Evolutionary conservation across 35 echinoderm and acorn worm species (phyloP).

Genomic region (Chiridota heheva): DNA sequence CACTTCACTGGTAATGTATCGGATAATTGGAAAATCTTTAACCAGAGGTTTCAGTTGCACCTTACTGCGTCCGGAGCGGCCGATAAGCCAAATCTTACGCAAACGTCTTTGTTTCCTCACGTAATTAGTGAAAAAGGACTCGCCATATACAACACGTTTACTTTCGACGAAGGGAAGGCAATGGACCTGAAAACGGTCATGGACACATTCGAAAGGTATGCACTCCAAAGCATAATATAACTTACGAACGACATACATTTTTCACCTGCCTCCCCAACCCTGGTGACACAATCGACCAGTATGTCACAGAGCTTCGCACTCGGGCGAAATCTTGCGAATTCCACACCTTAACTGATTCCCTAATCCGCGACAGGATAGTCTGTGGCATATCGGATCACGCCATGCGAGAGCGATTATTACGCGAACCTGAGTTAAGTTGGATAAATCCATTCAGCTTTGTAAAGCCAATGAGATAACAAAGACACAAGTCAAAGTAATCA

Average conservation of each 20-base stretch:
- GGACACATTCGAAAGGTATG: conserved; percentile 35
- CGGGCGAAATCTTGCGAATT: conserved; percentile 48
- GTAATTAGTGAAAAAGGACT: conserved; percentile 21
- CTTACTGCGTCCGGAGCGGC: conserved; percentile 1
- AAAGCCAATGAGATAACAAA: conserved; percentile 21
- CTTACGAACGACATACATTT: conserved; percentile 46
- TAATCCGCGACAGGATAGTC: conserved; percentile 35
- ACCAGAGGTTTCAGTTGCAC: conserved; percentile 38
- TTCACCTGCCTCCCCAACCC: conserved; percentile 5
- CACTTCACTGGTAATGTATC: conserved; percentile 29
- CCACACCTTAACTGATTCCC: neutral
- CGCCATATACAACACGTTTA: conserved; percentile 23
- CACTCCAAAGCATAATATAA: conserved; percentile 31
- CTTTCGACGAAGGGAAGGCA: neutral
- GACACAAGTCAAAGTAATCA: neutral
- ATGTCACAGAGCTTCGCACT: conserved; percentile 18
- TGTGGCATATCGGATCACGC: conserved; percentile 30
- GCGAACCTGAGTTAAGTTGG: conserved; percentile 1
- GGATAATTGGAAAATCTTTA: conserved; percentile 48
- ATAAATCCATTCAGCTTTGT: conserved; percentile 16
- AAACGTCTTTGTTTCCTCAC: conserved; percentile 15
- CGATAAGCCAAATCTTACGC: neutral
- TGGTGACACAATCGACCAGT: conserved; percentile 23
- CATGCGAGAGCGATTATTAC: conserved; percentile 21
- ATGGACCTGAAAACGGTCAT: conserved; percentile 6